Base-by-base conservation (phyloP, 1,140 invertebrate species). In the Aphelinus certus region DNA sequence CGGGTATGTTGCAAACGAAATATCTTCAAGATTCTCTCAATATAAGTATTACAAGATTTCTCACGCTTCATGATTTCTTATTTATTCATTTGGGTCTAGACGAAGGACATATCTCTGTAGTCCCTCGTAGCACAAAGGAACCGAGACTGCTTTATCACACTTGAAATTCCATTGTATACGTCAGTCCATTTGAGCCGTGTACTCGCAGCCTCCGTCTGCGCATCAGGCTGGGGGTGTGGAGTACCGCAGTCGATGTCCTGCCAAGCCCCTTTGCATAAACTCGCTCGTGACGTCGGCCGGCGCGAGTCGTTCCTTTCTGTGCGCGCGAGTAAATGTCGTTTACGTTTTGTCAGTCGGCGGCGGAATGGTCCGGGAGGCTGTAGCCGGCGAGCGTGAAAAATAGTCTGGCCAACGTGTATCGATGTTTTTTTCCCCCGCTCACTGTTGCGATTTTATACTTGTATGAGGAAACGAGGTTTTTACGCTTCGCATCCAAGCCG, bases 261-360 rank as follows among this genome's bases (percentile, higher is more conserved):
- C 79, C 80, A 81, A 74, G 68, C 79, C 79, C 79, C 76, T 84
- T 84, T 86, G 81, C 83, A 84, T 84, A 83, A 85, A 83, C 83
- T 84, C 82, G 10, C 55, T 53, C 46, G 6, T 1, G 1, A 9
- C 51, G 45, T 48, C 10, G n/a, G 4, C 56, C 51, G 64, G 72
- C 42, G 66, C 47, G 26, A 57, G 43, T 58, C 26, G 26, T 72
- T 57, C 6, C 46, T 43, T 65, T 65, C 66, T 68, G 46, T 57
- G 55, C 43, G 45, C 55, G 2, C 9, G 51, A 43, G 66, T 45
- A 70, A 75, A 70, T 43, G 60, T 64, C 55, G 67, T 75, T 75
- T 75, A 67, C 67, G 67, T 65, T 75, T 69, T 70, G 47, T n/a
- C 57, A 61, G 49, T 49, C 43, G 64, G 5, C 43, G 64, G 5